Base-by-base conservation (phyloP, 1,140 invertebrate genomes). In the Trachelipus rathkii region DNA sequence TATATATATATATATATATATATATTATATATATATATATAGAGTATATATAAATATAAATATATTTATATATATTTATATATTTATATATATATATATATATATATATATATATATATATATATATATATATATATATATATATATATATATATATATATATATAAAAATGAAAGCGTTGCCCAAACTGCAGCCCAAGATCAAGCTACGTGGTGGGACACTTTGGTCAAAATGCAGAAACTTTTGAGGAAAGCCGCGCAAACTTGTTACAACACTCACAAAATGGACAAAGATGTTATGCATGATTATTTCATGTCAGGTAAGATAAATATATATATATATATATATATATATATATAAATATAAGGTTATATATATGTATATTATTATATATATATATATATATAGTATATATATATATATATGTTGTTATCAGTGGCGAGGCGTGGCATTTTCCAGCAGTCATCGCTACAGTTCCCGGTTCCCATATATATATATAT, bases 241-340 rank as follows among this genome's bases (percentile, higher is more conserved):
- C 86, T 98, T 3, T 90, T 98, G 70, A 86, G 96, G 50, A 98
- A 97, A 87, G 93, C 95, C 0, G 91, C 95, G 0, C 89, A 91
- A 33, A 93, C 93, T 3, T 87, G 97, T 13, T 94, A 90, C 82
- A 92, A 93, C 71, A 87, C 89, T 79, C 94, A 92, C 4, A 94
- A 93, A 85, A 92, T 99, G 83, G 92, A 92, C 82, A 91, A 95
- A 82, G 95, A 98, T 70, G 92, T 92, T 15, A 96, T 96, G 90
- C 96, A 99, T 82, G 98, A 98, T 85, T 99, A 98, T 85, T 97
- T 97, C 83, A 98, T 98, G 96, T 98, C 96, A 76, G 95, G 95
- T 97, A 88, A 85, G 77, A 72, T 45, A 6, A 7, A 72, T 45
- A 72, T 72, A 72, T 45, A 72, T 72, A 72, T 45, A 72, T 72